Evolutionary conservation across 1,140 invertebrate species (phyloP).

Genomic region (Procambarus virginalis): DNA sequence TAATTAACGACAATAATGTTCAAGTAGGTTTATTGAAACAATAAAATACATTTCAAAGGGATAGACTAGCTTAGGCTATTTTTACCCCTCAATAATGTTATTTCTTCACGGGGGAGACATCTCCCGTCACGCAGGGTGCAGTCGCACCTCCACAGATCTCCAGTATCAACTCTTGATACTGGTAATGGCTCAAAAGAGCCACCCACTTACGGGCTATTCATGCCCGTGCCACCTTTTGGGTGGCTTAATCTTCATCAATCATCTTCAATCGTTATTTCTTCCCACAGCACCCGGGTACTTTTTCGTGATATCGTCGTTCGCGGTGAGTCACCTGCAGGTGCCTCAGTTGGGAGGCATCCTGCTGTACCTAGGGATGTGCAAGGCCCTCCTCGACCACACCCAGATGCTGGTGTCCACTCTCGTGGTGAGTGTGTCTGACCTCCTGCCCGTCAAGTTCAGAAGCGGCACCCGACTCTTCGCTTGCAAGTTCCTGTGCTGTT

Average conservation of each 20-base stretch:
- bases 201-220: no score
- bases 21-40: neutral
- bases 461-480: constrained; percentile 17
- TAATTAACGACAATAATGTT: neutral
- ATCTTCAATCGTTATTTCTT: neutral
- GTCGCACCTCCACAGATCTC: no score
- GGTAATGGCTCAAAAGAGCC: no score
- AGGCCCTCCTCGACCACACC: constrained; percentile 39
- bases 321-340: constrained; percentile 18
- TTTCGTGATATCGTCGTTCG: constrained; percentile 35
- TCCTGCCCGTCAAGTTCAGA: constrained; percentile 33
- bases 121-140: no score
- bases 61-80: no score
- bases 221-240: no score
- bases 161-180: no score
- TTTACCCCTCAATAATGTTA: no score
- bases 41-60: no score
- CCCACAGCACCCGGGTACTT: constrained; percentile 43
- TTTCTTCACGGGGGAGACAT: no score
- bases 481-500: neutral
- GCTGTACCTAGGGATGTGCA: constrained; percentile 41
- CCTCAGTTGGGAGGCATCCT: constrained; percentile 38
- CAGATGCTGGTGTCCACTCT: constrained; percentile 41
- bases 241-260: no score
- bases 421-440: constrained; percentile 28